Conservation (phyloP, 2,797 vertebrate species). For the Liasis olivaceus region DNA sequence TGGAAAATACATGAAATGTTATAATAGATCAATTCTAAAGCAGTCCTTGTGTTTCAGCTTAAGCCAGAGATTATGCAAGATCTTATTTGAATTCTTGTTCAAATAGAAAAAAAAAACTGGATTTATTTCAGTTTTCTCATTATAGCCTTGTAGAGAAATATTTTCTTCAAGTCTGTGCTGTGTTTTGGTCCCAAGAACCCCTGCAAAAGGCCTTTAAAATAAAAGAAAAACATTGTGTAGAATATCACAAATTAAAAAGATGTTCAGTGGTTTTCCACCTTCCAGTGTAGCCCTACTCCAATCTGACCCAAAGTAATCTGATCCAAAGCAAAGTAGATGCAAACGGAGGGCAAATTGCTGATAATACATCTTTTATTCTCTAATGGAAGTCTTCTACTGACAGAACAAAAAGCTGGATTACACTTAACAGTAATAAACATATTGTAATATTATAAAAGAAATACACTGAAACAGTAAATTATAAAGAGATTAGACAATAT, state of each 20-base stretch:
- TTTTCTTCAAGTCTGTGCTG: neutral
- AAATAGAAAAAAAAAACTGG: neutral
- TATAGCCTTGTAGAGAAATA: neutral
- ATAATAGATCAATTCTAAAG: neutral
- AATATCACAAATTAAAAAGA: neutral
- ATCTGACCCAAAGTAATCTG: neutral
- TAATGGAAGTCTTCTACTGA: neutral
- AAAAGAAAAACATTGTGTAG: neutral
- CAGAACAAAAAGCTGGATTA: neutral
- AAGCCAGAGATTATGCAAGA: neutral
- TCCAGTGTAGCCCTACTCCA: neutral
- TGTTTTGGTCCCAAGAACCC: neutral
- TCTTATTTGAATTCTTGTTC: neutral
- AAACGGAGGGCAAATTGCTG: neutral
- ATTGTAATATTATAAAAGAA: neutral
- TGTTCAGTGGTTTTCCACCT: neutral
- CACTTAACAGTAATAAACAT: neutral
- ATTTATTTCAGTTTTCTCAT: neutral
- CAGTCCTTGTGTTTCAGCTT: neutral
- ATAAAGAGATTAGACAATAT: neutral
- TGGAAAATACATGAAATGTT: neutral
- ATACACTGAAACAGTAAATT: neutral
- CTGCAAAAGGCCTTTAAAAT: neutral
- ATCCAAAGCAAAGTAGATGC: neutral
- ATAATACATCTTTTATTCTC: neutral